A percentile compares a stretch with the other conserved stretches of the same genome.
phyloP scores from a whole-genome alignment of 1,140 invertebrate genomes.

The Kradibia gibbosae region DNA sequence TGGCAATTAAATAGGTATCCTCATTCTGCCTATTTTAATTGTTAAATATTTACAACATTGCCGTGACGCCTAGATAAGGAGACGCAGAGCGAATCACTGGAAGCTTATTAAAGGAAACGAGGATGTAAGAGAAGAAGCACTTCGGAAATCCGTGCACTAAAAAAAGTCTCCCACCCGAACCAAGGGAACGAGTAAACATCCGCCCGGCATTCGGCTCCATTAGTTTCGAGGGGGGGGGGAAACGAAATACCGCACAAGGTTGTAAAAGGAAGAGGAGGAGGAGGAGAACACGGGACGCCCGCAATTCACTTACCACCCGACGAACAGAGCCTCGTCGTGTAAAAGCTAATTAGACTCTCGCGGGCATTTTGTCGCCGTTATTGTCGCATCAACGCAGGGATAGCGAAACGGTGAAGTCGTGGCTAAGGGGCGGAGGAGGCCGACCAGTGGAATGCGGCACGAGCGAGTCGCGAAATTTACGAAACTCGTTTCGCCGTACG shows the following conservation, averaged over 20 bases:
- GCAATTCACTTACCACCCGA: not conserved
- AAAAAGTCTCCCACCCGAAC: conserved; percentile 1
- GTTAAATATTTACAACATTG: too few species aligned
- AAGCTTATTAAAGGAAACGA: not conserved
- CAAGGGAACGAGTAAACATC: not conserved
- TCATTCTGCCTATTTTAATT: too few species aligned
- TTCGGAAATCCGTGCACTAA: not conserved
- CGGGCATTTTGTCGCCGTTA: not conserved
- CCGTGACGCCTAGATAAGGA: too few species aligned
- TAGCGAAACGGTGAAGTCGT: too few species aligned
- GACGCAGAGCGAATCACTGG: too few species aligned
- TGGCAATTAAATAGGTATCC: too few species aligned
- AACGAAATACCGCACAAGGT: not conserved
- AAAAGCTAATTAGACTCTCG: conserved; percentile 17
- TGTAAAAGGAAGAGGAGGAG: not conserved
- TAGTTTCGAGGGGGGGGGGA: not conserved
- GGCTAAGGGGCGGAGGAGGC: not conserved
- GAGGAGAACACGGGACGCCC: not conserved
- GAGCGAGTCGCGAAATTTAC: conserved; percentile 2
- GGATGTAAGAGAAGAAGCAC: not conserved
- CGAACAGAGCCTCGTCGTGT: not conserved
- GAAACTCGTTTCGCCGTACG: not conserved
- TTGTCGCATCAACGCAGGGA: conserved; percentile 11
- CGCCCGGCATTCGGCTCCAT: not conserved
- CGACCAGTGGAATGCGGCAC: not conserved